Evolutionary conservation across 1,140 invertebrate species (phyloP).

Genomic region (Yoshiicerus persimilis): DNA sequence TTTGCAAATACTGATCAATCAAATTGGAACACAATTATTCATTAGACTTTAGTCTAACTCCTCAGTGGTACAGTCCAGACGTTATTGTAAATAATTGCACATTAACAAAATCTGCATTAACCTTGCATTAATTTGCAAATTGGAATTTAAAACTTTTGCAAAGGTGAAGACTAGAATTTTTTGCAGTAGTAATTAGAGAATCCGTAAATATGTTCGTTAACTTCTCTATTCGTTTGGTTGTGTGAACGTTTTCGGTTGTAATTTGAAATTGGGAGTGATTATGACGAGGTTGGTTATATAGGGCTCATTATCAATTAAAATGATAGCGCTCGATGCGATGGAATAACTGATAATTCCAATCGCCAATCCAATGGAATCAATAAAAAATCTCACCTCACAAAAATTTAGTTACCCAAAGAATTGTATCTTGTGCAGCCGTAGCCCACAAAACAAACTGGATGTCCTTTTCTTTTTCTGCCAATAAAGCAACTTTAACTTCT

Average conservation of each 20-base stretch:
- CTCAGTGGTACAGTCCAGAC: too few species aligned
- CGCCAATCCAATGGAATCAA: not conserved
- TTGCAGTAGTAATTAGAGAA: too few species aligned
- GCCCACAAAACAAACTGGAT: not conserved
- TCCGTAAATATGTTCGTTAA: not conserved
- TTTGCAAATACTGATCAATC: not conserved
- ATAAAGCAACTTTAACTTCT: not conserved
- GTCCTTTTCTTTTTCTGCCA: conserved; percentile 1
- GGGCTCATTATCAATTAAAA: not conserved
- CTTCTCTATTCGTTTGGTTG: not conserved
- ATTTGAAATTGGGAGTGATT: not conserved
- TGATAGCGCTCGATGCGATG: not conserved
- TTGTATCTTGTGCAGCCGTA: not conserved
- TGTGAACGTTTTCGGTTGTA: not conserved
- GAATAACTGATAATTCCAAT: not conserved
- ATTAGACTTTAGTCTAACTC: not conserved
- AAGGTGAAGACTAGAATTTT: too few species aligned
- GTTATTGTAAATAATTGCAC: too few species aligned
- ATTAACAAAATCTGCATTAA: too few species aligned
- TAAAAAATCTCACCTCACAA: not conserved
- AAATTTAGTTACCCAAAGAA: not conserved
- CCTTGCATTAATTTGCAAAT: too few species aligned
- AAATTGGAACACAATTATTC: not conserved
- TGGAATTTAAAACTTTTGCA: too few species aligned
- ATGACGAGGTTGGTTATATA: not conserved